Evolutionary conservation across 1,140 invertebrate species (phyloP).

Genomic region (Bombus waltoni): DNA sequence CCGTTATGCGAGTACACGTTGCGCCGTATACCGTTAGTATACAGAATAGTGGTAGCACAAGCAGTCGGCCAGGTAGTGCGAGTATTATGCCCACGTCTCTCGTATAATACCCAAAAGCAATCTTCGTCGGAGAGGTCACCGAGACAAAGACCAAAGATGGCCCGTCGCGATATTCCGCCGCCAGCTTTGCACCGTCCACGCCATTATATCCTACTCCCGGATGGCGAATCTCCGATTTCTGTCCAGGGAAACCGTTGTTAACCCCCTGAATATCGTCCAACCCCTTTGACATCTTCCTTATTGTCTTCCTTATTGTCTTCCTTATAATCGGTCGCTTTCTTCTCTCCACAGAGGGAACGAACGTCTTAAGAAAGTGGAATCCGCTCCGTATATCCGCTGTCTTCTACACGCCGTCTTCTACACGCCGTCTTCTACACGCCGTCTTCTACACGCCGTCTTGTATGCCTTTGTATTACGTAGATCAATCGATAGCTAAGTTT

Average conservation of each 20-base stretch:
- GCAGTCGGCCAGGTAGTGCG: slow-evolving; percentile 30
- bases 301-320: slow-evolving; percentile 41
- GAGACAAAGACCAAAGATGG: slow-evolving; percentile 60
- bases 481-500: no score
- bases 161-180: slow-evolving; percentile 44
- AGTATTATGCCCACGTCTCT: slow-evolving; percentile 53
- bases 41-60: slow-evolving; percentile 38
- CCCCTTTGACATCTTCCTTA: slow-evolving; percentile 46
- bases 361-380: background rate
- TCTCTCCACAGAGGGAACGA: background rate
- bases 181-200: slow-evolving; percentile 42
- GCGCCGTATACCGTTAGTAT: slow-evolving; percentile 54
- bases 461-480: no score
- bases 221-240: slow-evolving; percentile 43
- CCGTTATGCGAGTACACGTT: slow-evolving; percentile 44
- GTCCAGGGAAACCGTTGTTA: slow-evolving; percentile 20
- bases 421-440: background rate
- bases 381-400: background rate
- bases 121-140: slow-evolving; percentile 54
- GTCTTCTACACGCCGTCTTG: background rate
- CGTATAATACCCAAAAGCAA: slow-evolving; percentile 60
- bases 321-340: slow-evolving; percentile 5
- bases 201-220: slow-evolving; percentile 26
- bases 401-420: background rate
- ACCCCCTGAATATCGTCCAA: slow-evolving; percentile 13